Conservation (phyloP, 2,113 vertebrate genomes). For the Peromyscus polionotus region DNA sequence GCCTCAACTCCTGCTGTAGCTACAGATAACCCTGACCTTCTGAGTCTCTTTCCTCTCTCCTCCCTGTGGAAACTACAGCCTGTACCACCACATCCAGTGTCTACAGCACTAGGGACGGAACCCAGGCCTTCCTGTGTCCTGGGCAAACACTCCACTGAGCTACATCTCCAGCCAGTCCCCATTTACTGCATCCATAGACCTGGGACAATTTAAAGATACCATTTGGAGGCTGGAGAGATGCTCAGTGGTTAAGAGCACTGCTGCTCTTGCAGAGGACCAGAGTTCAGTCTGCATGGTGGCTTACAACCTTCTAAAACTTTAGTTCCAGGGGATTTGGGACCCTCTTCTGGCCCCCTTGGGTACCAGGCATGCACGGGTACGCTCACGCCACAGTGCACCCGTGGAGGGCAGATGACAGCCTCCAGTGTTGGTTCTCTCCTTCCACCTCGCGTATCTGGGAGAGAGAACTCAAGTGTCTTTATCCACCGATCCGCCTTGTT, state of each 20-base stretch:
- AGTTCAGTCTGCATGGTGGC: not conserved
- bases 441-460: not conserved
- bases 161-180: not conserved
- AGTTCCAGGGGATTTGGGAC: not conserved
- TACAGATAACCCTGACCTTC: not conserved
- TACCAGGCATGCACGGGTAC: too few relatives aligned
- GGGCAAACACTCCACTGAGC: not conserved
- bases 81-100: not conserved
- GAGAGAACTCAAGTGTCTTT: not conserved
- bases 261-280: not conserved
- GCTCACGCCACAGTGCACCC: too few relatives aligned
- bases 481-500: not conserved
- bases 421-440: not conserved
- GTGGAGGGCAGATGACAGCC: not conserved
- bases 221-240: not conserved
- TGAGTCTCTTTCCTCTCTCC: too few relatives aligned
- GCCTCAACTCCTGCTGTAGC: not conserved
- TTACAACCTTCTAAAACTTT: not conserved
- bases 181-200: not conserved
- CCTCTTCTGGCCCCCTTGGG: not conserved
- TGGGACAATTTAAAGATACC: not conserved
- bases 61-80: not conserved
- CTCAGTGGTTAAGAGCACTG: not conserved
- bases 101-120: not conserved
- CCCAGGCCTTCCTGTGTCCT: not conserved